Percentiles rank a stretch among this genome's conserved stretches.
Evolutionary conservation across 2,888 invertebrate genomes (phyloP).

Genomic region (Hanleya hanleyi): DNA sequence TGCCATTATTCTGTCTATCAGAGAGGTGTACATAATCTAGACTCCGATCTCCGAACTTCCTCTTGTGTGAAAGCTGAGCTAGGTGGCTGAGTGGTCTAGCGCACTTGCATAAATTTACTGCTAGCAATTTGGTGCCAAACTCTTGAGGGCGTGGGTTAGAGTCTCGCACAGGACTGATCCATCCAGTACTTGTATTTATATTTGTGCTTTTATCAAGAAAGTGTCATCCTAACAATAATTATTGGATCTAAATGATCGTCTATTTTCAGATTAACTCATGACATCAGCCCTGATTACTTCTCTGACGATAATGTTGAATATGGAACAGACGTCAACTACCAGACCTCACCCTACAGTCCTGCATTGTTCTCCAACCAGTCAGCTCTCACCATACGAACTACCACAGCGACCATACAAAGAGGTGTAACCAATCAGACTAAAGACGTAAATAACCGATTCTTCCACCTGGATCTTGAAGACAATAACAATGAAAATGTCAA

Average conservation of each 20-base stretch:
- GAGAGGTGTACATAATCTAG: too few relatives aligned
- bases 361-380: slow-evolving; percentile 5
- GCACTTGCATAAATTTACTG: too few relatives aligned
- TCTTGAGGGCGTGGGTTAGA: too few relatives aligned
- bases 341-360: background rate
- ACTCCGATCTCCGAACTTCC: too few relatives aligned
- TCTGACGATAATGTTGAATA: slow-evolving; percentile 20
- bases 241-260: slow-evolving; percentile 4
- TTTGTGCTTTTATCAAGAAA: background rate
- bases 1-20: too few relatives aligned
- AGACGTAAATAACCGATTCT: slow-evolving; percentile 9
- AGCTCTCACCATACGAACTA: background rate
- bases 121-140: too few relatives aligned
- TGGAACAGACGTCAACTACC: background rate
- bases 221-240: too few relatives aligned
- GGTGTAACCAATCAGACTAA: background rate
- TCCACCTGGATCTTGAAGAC: slow-evolving; percentile 29
- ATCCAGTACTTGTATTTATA: background rate
- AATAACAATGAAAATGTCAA: slow-evolving; percentile 29
- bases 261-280: slow-evolving; percentile 52
- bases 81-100: too few relatives aligned
- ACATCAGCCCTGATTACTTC: slow-evolving; percentile 50
- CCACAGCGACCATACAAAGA: background rate
- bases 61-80: too few relatives aligned
- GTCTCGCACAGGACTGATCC: too few relatives aligned